Base-by-base conservation (phyloP, 2,888 invertebrate species). In the Hetaerina titia region DNA sequence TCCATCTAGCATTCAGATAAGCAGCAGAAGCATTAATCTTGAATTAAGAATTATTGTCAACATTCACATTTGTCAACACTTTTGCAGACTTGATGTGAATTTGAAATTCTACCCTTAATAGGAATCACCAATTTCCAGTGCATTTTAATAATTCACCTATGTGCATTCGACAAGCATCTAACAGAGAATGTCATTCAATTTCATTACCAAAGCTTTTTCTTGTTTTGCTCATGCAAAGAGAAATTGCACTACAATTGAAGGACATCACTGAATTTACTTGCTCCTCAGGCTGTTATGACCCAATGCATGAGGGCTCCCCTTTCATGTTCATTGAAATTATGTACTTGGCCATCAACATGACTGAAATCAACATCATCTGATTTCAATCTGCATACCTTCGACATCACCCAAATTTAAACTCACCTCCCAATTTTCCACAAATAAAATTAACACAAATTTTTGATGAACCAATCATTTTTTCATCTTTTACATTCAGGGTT, bases 1-100 rank as follows among this genome's bases (percentile, higher is more conserved):
- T 19, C 60, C 64, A 45, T 45, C 45, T 25, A 22, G n/a, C 69
- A 92, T 56, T 56, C 69, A 92, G 56, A 92, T 74, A 56, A 69
- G 69, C 69, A 92, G 56, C 31, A 45, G 69, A 45, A 74, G 69
- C 45, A 56, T 81, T 81, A 0, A 25, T 81, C 31, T 31, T 13
- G 81, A 81, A 81, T 81, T 81, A 81, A 63, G 64, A 90, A 90
- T 90, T 90, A 90, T 90, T 90, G 90, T 90, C 90, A 90, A 90
- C 90, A 88, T 88, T 88, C 88, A 90, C 90, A 63, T 31, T 57
- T 56, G 45, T 92, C 69, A 56, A 69, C 92, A 69, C 22, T 19
- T 69, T 60, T 74, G 22, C 64, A 64, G 45, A 64, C 31, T 56
- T 69, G 22, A 69, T 69, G 64, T 69, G 31, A 69, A 92, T 69